These are phyloP conservation scores for Uloborus diversus DNA, from an alignment of 1,140 invertebrate genomes.

Conservation along the genomic window DNA sequence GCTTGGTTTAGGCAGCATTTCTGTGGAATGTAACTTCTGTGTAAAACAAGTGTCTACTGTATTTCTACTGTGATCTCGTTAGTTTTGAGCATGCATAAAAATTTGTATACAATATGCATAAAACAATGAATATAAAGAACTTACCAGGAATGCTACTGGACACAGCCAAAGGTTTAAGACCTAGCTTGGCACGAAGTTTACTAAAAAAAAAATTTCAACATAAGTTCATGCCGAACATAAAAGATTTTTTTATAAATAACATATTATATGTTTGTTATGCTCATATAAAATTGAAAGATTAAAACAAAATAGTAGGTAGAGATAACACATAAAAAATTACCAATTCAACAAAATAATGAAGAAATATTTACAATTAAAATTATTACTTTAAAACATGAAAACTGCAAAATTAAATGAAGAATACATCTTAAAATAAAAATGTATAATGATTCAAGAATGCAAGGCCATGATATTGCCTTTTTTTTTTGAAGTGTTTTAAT, in stretches of 20 bases:
- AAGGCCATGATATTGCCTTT: no score
- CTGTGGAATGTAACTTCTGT: no score
- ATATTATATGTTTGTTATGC: not conserved
- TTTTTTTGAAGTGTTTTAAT: no score
- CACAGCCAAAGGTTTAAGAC: constrained; percentile 89
- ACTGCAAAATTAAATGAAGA: no score
- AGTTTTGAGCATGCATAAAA: no score
- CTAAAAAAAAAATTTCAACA: constrained; percentile 59
- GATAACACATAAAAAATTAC: not conserved
- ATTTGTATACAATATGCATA: no score
- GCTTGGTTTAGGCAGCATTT: no score
- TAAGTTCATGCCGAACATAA: not conserved
- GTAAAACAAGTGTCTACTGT: no score
- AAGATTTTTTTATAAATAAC: not conserved
- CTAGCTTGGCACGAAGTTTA: constrained; percentile 88
- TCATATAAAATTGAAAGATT: not conserved
- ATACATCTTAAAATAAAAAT: no score
- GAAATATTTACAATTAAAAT: not conserved
- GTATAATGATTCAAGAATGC: no score
- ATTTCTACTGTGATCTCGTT: no score
- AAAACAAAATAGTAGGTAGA: not conserved
- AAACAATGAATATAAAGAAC: no score
- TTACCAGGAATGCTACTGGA: constrained; percentile 63
- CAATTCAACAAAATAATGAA: not conserved
- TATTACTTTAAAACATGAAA: not conserved